Evolutionary conservation across 1,140 invertebrate species (phyloP).

Genomic region (Elymnias hypermnestra): DNA sequence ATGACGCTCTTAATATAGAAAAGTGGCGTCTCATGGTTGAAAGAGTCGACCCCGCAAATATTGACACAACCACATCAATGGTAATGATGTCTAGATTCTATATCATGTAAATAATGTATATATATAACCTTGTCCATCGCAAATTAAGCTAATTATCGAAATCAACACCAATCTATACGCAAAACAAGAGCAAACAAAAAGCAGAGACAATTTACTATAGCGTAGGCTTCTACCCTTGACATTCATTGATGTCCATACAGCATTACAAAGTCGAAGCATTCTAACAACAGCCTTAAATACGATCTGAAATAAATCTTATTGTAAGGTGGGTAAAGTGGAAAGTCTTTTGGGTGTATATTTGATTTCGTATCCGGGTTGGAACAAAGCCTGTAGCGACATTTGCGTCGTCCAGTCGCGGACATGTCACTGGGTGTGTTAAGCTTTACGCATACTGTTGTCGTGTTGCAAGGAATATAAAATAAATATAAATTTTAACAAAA

Average conservation of each 20-base stretch:
- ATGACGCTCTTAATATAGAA: no score
- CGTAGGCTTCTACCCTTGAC: conserved; percentile 35
- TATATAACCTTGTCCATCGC: no score
- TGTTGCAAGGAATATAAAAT: no score
- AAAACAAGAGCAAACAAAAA: conserved; percentile 7
- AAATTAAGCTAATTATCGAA: neutral
- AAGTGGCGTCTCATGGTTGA: no score
- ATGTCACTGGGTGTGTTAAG: neutral
- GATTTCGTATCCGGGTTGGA: conserved; percentile 25
- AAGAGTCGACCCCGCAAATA: no score
- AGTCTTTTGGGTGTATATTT: neutral
- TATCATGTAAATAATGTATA: no score
- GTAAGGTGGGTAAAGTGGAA: neutral
- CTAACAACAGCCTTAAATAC: conserved; percentile 2
- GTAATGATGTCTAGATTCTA: no score
- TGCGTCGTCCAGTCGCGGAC: conserved; percentile 23
- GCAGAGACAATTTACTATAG: conserved; percentile 15
- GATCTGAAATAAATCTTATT: conserved; percentile 7
- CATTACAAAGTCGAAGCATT: conserved; percentile 8
- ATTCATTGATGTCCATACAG: conserved; percentile 33
- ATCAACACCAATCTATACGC: neutral
- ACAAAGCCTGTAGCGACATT: conserved; percentile 30
- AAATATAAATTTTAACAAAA: no score
- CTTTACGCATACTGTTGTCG: neutral
- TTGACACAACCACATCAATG: no score